Conservation (phyloP, 2,113 vertebrate genomes). For the Rhea americana region DNA sequence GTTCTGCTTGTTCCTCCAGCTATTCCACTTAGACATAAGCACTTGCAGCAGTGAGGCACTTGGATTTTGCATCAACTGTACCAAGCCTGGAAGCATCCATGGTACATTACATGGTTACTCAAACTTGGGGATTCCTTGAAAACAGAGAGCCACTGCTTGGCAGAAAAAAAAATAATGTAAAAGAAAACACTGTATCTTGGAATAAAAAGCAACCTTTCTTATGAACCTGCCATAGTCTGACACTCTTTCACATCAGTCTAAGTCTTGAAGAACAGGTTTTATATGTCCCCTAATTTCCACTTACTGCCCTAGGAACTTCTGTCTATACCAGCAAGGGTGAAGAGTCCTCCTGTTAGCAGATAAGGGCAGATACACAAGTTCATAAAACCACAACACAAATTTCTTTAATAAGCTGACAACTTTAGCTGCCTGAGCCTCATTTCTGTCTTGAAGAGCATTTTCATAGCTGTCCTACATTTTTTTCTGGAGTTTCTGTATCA, state of each 20-base stretch:
- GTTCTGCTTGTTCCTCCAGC: constrained; percentile 36
- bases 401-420: neutral
- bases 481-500: neutral
- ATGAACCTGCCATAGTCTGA: neutral
- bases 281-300: neutral
- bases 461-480: neutral
- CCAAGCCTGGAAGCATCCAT: neutral
- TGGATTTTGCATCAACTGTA: neutral
- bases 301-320: neutral
- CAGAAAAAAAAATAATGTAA: neutral
- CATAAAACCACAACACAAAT: neutral
- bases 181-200: neutral
- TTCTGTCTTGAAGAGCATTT: neutral
- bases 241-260: too few species aligned
- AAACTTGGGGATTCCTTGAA: neutral
- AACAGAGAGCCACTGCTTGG: neutral
- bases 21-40: neutral
- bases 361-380: neutral
- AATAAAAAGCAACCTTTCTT: neutral
- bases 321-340: neutral
- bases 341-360: neutral
- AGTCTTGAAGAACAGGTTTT: neutral
- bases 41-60: neutral
- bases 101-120: rapidly evolving
- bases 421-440: neutral